Evolutionary conservation across 2,113 vertebrate species (phyloP).

Genomic region (Mus pahari): DNA sequence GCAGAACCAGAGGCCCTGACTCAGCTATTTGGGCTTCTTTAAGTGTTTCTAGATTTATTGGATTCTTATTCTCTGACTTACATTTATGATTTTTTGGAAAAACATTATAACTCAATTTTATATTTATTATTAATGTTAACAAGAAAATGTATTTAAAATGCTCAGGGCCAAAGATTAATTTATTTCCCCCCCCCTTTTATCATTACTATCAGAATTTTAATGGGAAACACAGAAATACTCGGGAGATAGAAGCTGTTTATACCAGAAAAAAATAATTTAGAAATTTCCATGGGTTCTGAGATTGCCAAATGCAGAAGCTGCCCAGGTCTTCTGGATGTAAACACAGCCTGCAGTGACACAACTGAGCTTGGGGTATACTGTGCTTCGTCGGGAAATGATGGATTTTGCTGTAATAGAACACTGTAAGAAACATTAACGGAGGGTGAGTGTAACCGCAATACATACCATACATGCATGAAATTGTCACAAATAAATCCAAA

Average conservation of each 20-base stretch:
- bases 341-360: background rate
- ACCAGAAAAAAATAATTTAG: background rate
- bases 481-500: background rate
- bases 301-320: background rate
- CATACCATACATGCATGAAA: background rate
- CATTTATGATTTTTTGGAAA: constrained; percentile 12
- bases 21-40: constrained; percentile 59
- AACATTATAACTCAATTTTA: constrained; percentile 63
- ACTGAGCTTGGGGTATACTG: background rate
- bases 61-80: constrained; percentile 25
- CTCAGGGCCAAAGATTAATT: constrained; percentile 66
- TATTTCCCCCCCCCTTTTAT: constrained; percentile 10
- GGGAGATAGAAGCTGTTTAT: constrained; percentile 56
- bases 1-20: background rate
- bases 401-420: background rate
- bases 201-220: constrained; percentile 32
- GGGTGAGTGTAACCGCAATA: background rate
- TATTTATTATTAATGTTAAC: constrained; percentile 71
- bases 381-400: background rate
- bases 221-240: constrained; percentile 66
- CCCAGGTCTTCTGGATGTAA: background rate
- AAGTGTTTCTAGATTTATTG: constrained; percentile 69
- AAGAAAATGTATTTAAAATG: constrained; percentile 77
- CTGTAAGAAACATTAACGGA: background rate
- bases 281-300: constrained; percentile 16